Base-by-base conservation (phyloP, 2,113 vertebrate species). In the Vicugna pacos region DNA sequence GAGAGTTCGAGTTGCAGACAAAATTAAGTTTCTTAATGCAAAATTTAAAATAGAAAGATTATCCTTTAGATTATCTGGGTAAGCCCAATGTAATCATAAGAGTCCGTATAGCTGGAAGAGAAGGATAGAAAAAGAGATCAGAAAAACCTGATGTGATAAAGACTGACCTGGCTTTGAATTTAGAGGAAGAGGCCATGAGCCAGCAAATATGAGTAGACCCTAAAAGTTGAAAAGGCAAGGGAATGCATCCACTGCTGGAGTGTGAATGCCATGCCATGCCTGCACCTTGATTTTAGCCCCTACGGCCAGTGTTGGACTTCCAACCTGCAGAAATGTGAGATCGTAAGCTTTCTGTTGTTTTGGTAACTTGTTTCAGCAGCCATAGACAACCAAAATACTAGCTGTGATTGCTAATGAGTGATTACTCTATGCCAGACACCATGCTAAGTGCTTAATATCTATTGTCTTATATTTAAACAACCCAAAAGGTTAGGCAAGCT, bases 11-110 rank as follows among this genome's bases (percentile, higher is more conserved):
- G 10, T 93, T 86, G 64, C 26, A 52, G 48, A 64, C 32, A 32
- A 56, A 86, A 58, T 81, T 65, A 70, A 93, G 20, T 8, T 91
- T 92, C 26, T 91, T 32, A 90, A 86, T 42, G 38, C 54, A 86
- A 5, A 93, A 50, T 17, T 85, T 35, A 60, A 84, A 83, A 65
- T 83, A 81, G 8, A 69, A 32, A 80, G 1, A 19, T 90, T 64
- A 56, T 80, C 62, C 35, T 89, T 35, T 19, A 30, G 24, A 46
- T 56, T 64, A 35, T 65, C 8, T 82, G 50, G 54, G 3, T 65
- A 79, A 15, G 13, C 69, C 17, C 13, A 77, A 0, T 73, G 26
- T 67, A 88, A 32, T 65, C 24, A 28, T 1, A 22, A 88, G 19
- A 0, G 2, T 52, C 52, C 8, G 64, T 46, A 4, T 28, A 60